Base-by-base conservation (phyloP, 2,888 invertebrate species). In the Cyclophora punctaria region DNA sequence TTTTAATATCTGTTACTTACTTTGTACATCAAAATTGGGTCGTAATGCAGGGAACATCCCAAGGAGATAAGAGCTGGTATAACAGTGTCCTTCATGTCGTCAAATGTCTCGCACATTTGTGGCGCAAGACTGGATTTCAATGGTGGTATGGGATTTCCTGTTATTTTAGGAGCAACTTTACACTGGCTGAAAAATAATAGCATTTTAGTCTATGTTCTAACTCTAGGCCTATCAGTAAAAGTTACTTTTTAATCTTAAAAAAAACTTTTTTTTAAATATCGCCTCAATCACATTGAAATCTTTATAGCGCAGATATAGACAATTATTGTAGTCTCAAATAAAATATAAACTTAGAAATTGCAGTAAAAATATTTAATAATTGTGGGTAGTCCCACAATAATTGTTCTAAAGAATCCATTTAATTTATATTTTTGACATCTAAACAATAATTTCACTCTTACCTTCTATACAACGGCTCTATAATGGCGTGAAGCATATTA, bases 21-120 rank as follows among this genome's bases (percentile, higher is more conserved):
- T 76, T 99, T 99, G 78, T 96, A 95, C 91, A 98, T 93, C 7
- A 99, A 89, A 56, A 96, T 92, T 1, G 97, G 94, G 84, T 98
- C 97, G 65, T 92, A 91, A 67, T 96, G 94, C 50, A 98, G 87
- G 46, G 97, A 93, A 0, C 98, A 95, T 2, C 99, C 99, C 46
- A 99, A 89, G 6, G 93, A 90, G 54, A 93, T 88, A 20, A 98
- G 87, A 90, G 98, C 96, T 3, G 98, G 97, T 72, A 98, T 92
- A 5, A 96, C 94, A 41, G 91, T 86, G 34, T 93, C 90, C 49
- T 93, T 91, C 59, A 98, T 86, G 49, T 96, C 94, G 40, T 91
- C 83, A 64, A 95, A 94, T 3, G 91, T 92, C 47, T 89, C 84
- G n/a, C 94, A 93, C 51, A 90, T 90, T 55, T 90, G 82, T 1